These are phyloP conservation scores for Nipponia nippon DNA, from an alignment of 2,113 vertebrate species.

Conservation along the genomic window DNA sequence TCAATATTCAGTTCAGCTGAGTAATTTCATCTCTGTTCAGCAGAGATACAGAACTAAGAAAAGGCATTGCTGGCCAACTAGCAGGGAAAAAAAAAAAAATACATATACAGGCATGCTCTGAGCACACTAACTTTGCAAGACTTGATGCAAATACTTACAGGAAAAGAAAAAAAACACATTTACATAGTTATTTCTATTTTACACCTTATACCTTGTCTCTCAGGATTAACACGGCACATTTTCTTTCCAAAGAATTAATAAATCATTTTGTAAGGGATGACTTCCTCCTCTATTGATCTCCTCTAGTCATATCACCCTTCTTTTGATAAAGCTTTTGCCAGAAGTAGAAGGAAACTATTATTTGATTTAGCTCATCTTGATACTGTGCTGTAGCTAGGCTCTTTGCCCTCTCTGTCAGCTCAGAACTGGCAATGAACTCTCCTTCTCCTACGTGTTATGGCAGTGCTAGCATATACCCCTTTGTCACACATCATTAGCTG, in stretches of 20 bases:
- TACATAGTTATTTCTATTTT: neutral
- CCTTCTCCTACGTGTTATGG: neutral
- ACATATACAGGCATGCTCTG: neutral
- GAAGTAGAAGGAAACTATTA: neutral
- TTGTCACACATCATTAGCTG: neutral
- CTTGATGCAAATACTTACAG: neutral
- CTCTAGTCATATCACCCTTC: neutral
- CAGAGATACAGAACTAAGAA: neutral
- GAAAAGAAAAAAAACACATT: too few species aligned
- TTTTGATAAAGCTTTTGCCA: neutral
- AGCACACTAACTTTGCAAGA: neutral
- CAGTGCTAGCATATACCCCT: neutral
- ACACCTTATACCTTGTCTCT: neutral
- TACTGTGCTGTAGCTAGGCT: neutral
- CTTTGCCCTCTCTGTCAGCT: neutral
- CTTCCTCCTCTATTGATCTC: neutral
- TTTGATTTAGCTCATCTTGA: neutral
- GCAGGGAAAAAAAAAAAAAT: rapidly evolving
- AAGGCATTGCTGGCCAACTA: neutral
- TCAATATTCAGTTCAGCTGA: neutral
- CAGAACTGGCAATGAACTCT: neutral
- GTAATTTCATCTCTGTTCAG: neutral
- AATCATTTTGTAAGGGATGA: neutral
- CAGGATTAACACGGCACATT: neutral
- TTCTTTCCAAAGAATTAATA: neutral